Evolutionary conservation across 2,797 vertebrate genomes (phyloP), one percentile per base, ranked within the genome.

Genomic region (Sandelia bainsii): DNA sequence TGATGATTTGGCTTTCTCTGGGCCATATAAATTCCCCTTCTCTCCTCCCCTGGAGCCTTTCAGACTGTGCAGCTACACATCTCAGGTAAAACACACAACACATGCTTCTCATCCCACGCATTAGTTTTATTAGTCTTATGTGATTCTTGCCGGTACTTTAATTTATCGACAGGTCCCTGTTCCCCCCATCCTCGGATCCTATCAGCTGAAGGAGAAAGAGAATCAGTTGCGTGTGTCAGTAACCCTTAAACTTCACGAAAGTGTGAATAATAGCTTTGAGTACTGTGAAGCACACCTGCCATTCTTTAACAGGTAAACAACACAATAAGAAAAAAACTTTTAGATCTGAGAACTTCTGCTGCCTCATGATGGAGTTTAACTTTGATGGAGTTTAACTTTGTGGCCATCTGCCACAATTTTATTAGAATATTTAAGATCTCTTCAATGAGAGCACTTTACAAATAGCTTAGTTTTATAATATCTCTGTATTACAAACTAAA

Each of bases 11-110:
- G 91, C 96, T 8, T 98, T 96, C 89, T 97, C 91, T 0, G 96
- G 98, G 11, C 97, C 97, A 0, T 98, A 99, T 81, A 98, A 97
- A 88, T 97, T 99, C 88, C 97, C 97, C 45, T 97, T 99, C 80
- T 95, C 96, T 64, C 97, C 97, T 54, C 97, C 97, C 34, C 86
- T 96, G 57, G 96, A 99, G 75, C 93, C 93, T 17, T 99, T 99
- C 81, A 92, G 91, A 85, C 93, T 98, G 25, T 99, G 97, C 81
- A 97, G 96, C 86, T 98, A 98, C 81, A 98, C 97, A 56, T 98
- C 97, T 52, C 96, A 98, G 96, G 97, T 98, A 8, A 57, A 69
- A 63, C 45, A 22, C 9, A 42, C 20, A 50, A 39, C 27, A 20
- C 17, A 9, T 52, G 3, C 13, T 23, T 45, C 5, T 42, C n/a